Base-by-base conservation (phyloP, 2,113 vertebrate genomes). In the Muntiacus reevesi region DNA sequence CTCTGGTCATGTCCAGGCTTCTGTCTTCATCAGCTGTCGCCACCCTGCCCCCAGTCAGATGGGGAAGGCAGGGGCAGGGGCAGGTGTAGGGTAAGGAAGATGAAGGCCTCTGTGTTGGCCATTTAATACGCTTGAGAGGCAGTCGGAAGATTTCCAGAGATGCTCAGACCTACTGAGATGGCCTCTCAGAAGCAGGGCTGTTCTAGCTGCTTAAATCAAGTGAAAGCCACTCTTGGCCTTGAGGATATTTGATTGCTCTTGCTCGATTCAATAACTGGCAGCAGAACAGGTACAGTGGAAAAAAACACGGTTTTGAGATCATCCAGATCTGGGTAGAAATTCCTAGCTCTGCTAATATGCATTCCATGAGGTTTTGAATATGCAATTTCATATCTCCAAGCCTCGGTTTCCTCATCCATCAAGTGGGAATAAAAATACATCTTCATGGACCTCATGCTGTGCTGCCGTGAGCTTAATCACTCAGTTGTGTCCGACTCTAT, bases 381-480 rank as follows among this genome's bases (percentile, higher is more conserved):
- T 59, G 25, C 12, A 12, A n/a, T 59, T 91, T 79, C 19, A 9
- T 40, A 27, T 62, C 40, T 85, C 45, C 16, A 17, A n/a, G 40
- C 28, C n/a, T 91, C 60, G 19, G 6, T 62, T 67, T 84, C 84
- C 60, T 92, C 67, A 57, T 45, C 40, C 52, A 2, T 11, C 19
- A 83, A 40, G 40, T 54, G 25, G 62, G 60, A 82, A 78, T n/a
- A 87, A 60, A 25, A 83, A 52, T 25, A 36, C 43, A 36, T 93
- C 50, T 47, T 95, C 45, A 6, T 12, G 11, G 67, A 25, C 36
- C 23, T 74, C 23, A 36, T 23, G 21, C 36, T 74, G n/a, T 6
- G 5, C 10, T 23, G n/a, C 40, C n/a, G 0, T 40, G 36, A 6
- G 10, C 19, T 71, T 6, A 25, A 21, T 13, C 0, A 5, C n/a